phyloP scores from a whole-genome alignment of 2,113 vertebrate genomes.

The Oreochromis tanganicae region DNA sequence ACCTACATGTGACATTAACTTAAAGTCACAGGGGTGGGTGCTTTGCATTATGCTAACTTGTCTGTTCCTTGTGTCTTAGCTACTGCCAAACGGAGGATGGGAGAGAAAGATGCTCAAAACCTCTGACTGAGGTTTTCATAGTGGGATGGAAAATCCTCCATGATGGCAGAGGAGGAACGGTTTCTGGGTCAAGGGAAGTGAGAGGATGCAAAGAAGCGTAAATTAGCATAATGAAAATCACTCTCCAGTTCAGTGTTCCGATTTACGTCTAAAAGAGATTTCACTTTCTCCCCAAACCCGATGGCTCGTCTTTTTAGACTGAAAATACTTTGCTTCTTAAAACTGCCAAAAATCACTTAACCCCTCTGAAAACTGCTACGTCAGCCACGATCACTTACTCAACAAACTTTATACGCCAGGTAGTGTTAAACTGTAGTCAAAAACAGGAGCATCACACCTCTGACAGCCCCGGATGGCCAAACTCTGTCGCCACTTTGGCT shows the following conservation, averaged over 20 bases:
- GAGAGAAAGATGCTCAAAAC: background rate
- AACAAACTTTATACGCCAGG: background rate
- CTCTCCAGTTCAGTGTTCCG: constrained; percentile 11
- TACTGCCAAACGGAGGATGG: background rate
- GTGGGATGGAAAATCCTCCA: background rate
- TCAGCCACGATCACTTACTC: background rate
- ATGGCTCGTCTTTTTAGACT: background rate
- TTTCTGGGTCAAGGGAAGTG: background rate
- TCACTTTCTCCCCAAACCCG: background rate
- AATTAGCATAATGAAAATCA: background rate
- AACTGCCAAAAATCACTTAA: background rate
- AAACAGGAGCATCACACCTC: background rate
- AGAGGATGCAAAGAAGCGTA: background rate
- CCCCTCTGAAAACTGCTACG: background rate
- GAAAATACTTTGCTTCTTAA: background rate
- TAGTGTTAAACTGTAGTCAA: background rate
- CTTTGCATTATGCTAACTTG: background rate
- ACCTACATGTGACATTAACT: background rate
- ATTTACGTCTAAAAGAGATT: background rate
- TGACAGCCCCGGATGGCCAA: background rate
- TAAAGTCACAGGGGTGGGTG: background rate
- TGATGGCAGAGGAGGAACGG: background rate
- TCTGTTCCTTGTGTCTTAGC: background rate
- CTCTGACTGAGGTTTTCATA: background rate
- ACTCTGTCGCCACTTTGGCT: background rate